Base-by-base conservation (phyloP, 2,888 invertebrate species). In the Drosophila lacicola region DNA sequence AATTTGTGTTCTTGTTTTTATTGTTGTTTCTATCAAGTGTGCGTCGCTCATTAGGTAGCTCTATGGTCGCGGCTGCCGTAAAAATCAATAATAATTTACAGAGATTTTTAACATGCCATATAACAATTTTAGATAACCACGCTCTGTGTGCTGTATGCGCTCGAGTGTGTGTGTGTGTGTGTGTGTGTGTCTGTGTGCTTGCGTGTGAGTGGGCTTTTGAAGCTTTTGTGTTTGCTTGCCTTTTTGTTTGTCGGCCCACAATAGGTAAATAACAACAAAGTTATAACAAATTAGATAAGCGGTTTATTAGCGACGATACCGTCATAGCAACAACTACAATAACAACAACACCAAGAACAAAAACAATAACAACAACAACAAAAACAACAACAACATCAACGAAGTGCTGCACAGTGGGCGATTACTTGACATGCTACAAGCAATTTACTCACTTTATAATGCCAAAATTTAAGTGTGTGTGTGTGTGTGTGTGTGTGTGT, bases 201-300 rank as follows among this genome's bases (percentile, higher is more conserved):
- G 67, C 55, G 67, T 74, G 55, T 61, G 64, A 49, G 60, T 53
- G 63, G 65, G 67, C 61, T 67, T 64, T 55, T 67, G 58, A 75
- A 74, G 67, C 67, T 61, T 70, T 72, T 67, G 70, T 78, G 75
- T 78, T 58, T 76, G 86, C 63, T 68, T 80, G 78, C 57, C 54
- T 67, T 80, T 73, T 78, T 74, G 74, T 74, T 74, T 74, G 79
- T 62, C 62, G 74, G 62, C 78, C 78, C 63, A 65, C 64, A 65
- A 80, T 56, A 67, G 81, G 61, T 78, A 83, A 86, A 85, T 80
- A 82, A 56, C 74, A 81, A 78, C 87, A 77, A 80, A 78, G 81
- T 70, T 80, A 56, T 72, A 72, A 69, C 78, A 86, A 81, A 86
- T 83, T 83, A 81, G 87, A 86, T 81, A 86, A 86, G 81, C 87